phyloP scores from a whole-genome alignment of 2,113 vertebrate genomes.

The Nyctibius bracteatus region DNA sequence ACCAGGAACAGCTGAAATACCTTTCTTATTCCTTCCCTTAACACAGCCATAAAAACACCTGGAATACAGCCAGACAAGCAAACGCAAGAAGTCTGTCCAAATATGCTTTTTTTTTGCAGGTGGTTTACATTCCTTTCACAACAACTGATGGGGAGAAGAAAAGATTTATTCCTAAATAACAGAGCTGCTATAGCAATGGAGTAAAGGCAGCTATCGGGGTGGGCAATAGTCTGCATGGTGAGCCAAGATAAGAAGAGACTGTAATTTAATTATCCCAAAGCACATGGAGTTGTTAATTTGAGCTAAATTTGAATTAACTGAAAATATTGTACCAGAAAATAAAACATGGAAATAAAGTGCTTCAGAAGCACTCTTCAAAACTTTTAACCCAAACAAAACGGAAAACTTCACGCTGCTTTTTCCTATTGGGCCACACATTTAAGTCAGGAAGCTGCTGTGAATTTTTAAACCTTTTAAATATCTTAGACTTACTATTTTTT shows the following conservation, averaged over 20 bases:
- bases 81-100: slow-evolving; percentile 5
- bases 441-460: slow-evolving; percentile 2
- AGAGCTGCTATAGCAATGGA: slow-evolving; percentile 6
- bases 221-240: slow-evolving; percentile 58
- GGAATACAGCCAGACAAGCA: slow-evolving; percentile 33
- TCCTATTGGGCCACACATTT: slow-evolving; percentile 9
- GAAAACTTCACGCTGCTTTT: not conserved
- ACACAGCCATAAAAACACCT: slow-evolving; percentile 12
- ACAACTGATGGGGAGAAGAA: slow-evolving; percentile 20
- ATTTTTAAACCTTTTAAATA: not conserved
- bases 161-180: slow-evolving; percentile 53
- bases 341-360: slow-evolving; percentile 43
- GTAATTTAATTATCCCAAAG: slow-evolving; percentile 82
- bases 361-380: slow-evolving; percentile 32
- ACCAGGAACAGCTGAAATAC: slow-evolving; percentile 17
- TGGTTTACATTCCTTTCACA: slow-evolving; percentile 56
- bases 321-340: slow-evolving; percentile 59
- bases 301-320: slow-evolving; percentile 50
- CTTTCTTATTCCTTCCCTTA: slow-evolving; percentile 13
- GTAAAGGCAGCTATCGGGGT: slow-evolving; percentile 44
- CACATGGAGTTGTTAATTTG: slow-evolving; percentile 58
- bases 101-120: slow-evolving; percentile 50
- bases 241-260: slow-evolving; percentile 74
- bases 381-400: slow-evolving; percentile 39
- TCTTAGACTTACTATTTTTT: not conserved